Conservation (phyloP, 2,797 vertebrate genomes). For the Micropoecilia bifurca region DNA sequence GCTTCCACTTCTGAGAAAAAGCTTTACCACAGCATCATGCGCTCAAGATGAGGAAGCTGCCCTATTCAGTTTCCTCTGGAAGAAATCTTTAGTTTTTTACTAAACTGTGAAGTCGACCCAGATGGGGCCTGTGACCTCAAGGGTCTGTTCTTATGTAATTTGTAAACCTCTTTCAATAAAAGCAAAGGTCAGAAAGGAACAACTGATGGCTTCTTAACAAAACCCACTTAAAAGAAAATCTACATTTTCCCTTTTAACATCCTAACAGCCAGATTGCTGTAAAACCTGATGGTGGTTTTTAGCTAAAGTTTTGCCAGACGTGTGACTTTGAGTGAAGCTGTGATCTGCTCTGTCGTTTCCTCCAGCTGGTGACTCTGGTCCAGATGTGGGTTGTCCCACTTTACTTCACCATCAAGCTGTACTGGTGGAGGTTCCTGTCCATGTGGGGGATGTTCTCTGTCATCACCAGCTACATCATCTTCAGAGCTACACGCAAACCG, state of each 20-base stretch:
- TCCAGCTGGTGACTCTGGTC: constrained; percentile 80
- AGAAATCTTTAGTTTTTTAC: no score
- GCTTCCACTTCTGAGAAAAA: background rate
- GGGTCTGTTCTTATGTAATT: no score
- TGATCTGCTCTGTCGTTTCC: background rate
- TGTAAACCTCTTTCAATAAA: background rate
- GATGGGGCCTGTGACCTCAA: no score
- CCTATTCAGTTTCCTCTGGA: no score
- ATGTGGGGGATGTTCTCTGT: constrained; percentile 79
- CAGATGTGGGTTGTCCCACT: constrained; percentile 82
- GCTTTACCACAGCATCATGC: background rate
- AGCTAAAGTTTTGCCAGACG: background rate
- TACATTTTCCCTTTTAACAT: background rate
- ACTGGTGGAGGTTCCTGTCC: constrained; percentile 82
- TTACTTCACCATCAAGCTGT: constrained; percentile 82
- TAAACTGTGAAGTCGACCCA: no score
- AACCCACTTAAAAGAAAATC: background rate
- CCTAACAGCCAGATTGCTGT: background rate
- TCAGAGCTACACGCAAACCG: constrained; percentile 79
- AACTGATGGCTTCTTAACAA: background rate
- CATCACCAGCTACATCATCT: constrained; percentile 79
- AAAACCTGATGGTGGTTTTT: background rate
- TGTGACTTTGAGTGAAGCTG: background rate
- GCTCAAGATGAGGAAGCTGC: no score
- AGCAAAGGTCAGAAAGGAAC: background rate